A percentile compares a stretch with the other conserved stretches of the same genome.
Conservation (phyloP, 2,888 invertebrate species). For the Hemaris fuciformis region DNA sequence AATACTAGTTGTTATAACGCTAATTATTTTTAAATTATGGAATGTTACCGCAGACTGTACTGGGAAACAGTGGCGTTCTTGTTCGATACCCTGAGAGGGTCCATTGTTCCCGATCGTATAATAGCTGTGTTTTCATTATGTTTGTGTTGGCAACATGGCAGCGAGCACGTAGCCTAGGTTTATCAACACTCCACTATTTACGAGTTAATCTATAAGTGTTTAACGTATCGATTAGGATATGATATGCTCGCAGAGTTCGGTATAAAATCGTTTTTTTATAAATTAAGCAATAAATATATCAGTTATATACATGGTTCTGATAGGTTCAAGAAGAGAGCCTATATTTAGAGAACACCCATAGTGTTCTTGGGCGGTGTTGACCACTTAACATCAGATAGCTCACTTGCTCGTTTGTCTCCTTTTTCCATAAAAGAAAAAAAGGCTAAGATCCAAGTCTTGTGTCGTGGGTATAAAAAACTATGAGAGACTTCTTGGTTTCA, state of each 20-base stretch:
- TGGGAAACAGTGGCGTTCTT: conserved; percentile 68
- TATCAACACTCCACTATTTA: conserved; percentile 21
- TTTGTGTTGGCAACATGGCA: conserved; percentile 45
- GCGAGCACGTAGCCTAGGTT: conserved; percentile 49
- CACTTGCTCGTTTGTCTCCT: no score
- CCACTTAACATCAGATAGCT: no score
- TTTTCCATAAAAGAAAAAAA: no score
- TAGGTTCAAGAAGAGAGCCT: no score
- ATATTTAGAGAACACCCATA: no score
- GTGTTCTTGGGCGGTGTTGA: no score
- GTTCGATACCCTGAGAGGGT: conserved; percentile 47
- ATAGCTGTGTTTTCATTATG: conserved; percentile 34
- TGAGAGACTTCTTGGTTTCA: no score
- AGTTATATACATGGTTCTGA: no score
- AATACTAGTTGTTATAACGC: no score
- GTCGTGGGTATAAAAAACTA: no score
- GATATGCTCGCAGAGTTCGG: not conserved
- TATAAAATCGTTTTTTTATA: not conserved
- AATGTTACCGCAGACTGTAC: conserved; percentile 43
- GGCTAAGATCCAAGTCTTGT: no score
- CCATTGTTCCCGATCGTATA: conserved; percentile 53
- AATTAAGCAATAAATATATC: no score
- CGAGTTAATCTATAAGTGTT: conserved; percentile 9
- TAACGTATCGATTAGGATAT: not conserved
- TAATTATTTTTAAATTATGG: not conserved